Evolutionary conservation across 2,113 vertebrate genomes (phyloP).

Genomic region (Phaethornis superciliosus): DNA sequence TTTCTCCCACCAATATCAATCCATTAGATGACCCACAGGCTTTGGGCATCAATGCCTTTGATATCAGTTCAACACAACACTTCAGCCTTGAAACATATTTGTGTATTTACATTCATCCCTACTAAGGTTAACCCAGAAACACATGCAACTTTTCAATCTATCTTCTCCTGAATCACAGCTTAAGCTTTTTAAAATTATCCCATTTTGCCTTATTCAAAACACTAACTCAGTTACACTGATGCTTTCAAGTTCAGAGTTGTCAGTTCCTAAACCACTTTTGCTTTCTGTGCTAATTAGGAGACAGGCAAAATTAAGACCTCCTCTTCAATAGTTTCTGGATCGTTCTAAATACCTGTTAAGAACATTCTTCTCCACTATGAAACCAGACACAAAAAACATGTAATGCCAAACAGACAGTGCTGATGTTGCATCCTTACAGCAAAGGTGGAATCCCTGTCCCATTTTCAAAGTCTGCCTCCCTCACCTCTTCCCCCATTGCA

Average conservation of each 20-base stretch:
- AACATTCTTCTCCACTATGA: background rate
- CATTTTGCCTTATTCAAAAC: background rate
- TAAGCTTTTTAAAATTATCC: background rate
- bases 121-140: background rate
- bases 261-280: background rate
- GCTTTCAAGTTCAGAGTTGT: background rate
- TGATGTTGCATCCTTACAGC: background rate
- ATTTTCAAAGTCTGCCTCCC: too few species aligned
- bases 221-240: background rate
- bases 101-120: background rate
- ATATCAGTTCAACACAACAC: background rate
- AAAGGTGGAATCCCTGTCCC: background rate
- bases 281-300: background rate
- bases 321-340: background rate
- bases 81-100: background rate
- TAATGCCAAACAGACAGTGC: background rate
- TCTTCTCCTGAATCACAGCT: background rate
- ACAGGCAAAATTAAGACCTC: background rate
- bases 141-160: background rate
- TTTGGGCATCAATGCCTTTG: background rate
- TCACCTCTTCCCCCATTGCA: background rate
- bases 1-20: background rate
- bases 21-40: background rate
- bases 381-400: background rate
- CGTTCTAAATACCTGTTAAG: background rate